Conservation (phyloP, 2,888 invertebrate species). For the Koerneria pararmatus region DNA sequence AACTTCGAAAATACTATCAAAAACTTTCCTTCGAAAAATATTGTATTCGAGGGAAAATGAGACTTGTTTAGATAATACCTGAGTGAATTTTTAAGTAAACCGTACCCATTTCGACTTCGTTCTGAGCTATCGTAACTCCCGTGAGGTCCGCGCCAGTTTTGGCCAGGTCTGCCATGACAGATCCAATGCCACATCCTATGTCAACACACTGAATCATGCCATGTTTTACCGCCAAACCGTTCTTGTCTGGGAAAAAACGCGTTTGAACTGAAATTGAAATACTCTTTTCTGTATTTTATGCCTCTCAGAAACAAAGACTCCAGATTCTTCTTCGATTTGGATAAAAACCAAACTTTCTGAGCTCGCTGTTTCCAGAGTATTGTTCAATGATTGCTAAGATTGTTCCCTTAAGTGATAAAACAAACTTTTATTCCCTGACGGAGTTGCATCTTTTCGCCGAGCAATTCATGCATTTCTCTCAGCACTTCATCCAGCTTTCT, state of each 20-base stretch:
- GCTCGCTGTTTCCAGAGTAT: not conserved
- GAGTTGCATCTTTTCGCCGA: no score
- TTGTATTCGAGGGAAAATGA: not conserved
- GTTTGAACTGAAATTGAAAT: no score
- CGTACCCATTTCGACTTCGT: constrained; percentile 48
- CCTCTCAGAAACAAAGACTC: no score
- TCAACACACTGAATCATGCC: constrained; percentile 49
- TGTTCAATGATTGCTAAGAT: not conserved
- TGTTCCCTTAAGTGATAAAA: not conserved
- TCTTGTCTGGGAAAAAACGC: no score
- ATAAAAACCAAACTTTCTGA: no score
- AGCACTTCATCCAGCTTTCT: constrained; percentile 47
- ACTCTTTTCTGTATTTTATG: no score
- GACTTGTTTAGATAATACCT: no score
- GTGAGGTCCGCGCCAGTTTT: constrained; percentile 48
- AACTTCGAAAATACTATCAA: no score
- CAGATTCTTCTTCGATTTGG: no score
- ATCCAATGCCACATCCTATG: constrained; percentile 54
- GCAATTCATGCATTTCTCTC: constrained; percentile 33
- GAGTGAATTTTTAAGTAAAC: not conserved
- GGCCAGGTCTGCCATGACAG: constrained; percentile 50
- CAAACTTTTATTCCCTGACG: no score
- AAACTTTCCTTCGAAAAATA: no score
- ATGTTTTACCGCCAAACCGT: constrained; percentile 34
- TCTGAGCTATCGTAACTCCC: constrained; percentile 54